Evolutionary conservation across 2,888 invertebrate genomes (phyloP), one percentile per base, ranked within the genome.

Genomic region (Magallana nippona): DNA sequence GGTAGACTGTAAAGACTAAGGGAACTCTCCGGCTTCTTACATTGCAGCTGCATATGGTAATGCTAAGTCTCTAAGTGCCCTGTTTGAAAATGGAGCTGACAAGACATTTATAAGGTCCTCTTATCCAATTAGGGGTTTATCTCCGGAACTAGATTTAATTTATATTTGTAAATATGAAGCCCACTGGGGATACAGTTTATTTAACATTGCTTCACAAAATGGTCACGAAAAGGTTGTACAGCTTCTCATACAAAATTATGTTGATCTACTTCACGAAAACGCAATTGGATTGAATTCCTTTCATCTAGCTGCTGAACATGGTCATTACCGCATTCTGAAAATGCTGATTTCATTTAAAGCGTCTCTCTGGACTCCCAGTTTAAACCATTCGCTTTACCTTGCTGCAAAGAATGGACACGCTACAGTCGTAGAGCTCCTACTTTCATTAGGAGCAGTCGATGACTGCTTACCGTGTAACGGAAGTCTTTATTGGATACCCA

Each of bases 171-270:
- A 60, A n/a, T 19, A 60, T 60, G 10, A 60, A 60, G 19, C 60
- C 5, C 60, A 60, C 19, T 60, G 60, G 19, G n/a, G 60, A 19
- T 60, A 60, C n/a, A 60, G n/a, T 17, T 19, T 60, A 10, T 10
- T 19, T 5, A 60, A 60, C 10, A 19, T 60, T 17, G 55, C 82
- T 3, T n/a, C 82, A 32, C 32, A 10, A 10, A 55, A 17, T 1
- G 82, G 82, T 5, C 27, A 57, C 10, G 17, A 55, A n/a, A 22
- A 1, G 10, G 82, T 77, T 22, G 77, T 82, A 10, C 56, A 77
- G 57, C 8, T 82, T 19, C 56, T 77, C 8, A 32, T 77, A 19
- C 55, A 56, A 17, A 56, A 77, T 13, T 10, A 55, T 44, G 56
- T 82, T 1, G 15, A 57, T 60, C n/a, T 60, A 19, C 10, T 60